These are phyloP conservation scores for Tachysurus fulvidraco DNA, from an alignment of 2,113 vertebrate species.

Conservation along the genomic window DNA sequence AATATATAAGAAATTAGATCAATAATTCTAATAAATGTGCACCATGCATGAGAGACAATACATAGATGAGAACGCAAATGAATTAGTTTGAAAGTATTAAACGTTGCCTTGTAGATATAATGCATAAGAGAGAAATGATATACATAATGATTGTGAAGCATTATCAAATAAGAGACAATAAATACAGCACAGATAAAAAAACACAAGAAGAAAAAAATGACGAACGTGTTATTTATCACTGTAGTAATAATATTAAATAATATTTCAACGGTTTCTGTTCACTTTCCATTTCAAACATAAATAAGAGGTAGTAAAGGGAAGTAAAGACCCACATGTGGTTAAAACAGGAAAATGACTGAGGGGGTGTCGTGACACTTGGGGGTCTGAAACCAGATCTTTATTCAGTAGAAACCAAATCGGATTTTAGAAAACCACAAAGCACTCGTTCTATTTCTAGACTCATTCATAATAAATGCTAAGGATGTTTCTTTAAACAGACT, in stretches of 20 bases:
- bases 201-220: background rate
- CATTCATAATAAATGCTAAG: background rate
- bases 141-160: background rate
- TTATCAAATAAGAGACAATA: background rate
- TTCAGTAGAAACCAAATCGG: conserved; percentile 32
- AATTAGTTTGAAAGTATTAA: background rate
- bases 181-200: background rate
- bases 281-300: background rate
- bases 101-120: background rate
- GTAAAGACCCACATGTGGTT: conserved; percentile 21
- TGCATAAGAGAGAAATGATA: background rate
- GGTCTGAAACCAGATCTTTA: conserved; percentile 40
- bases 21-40: background rate
- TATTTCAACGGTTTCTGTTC: background rate
- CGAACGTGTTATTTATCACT: background rate
- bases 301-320: background rate
- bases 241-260: background rate
- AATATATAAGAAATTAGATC: background rate
- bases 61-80: background rate
- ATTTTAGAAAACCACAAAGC: conserved; percentile 44
- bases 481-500: background rate
- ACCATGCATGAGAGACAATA: background rate
- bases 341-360: conserved; percentile 32
- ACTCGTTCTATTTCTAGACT: conserved; percentile 1
- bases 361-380: background rate